A percentile compares a stretch with the other conserved stretches of the same genome.
These are phyloP conservation scores for Drosophila peninsularis DNA, from an alignment of 2,888 invertebrate species.

Conservation along the genomic window DNA sequence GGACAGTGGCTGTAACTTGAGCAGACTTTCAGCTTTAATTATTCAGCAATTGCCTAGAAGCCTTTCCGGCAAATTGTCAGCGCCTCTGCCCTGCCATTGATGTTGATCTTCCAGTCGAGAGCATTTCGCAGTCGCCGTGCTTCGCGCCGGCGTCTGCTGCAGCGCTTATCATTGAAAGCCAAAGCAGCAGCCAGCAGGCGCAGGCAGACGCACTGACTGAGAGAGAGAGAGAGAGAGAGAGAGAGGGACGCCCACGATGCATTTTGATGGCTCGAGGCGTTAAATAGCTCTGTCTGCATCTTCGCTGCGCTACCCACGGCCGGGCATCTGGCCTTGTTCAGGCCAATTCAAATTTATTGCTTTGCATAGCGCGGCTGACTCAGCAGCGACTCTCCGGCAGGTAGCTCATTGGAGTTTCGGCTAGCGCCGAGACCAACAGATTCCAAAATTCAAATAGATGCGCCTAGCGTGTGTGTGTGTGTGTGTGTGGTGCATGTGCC, in stretches of 20 bases:
- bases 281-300: conserved; percentile 55
- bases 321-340: conserved; percentile 23
- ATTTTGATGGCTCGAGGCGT: conserved; percentile 56
- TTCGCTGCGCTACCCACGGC: conserved; percentile 26
- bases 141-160: conserved; percentile 5
- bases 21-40: too few species aligned
- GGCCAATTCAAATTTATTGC: conserved; percentile 11
- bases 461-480: too few species aligned
- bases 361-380: neutral
- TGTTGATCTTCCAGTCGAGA: conserved; percentile 1
- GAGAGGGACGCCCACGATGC: conserved; percentile 62
- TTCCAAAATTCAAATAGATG: conserved; percentile 13
- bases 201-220: conserved; percentile 35
- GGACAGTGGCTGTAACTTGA: too few species aligned
- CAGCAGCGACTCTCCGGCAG: conserved; percentile 1
- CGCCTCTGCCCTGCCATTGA: too few species aligned
- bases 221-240: conserved; percentile 8
- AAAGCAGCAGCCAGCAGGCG: conserved; percentile 1
- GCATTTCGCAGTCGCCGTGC: conserved; percentile 19
- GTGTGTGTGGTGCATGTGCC: conserved; percentile 2
- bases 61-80: too few species aligned
- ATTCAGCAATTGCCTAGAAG: too few species aligned
- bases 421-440: conserved; percentile 4
- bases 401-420: conserved; percentile 20
- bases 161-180: conserved; percentile 29